phyloP scores from a whole-genome alignment of 2,113 vertebrate genomes.

The Microcebus jonahi region DNA sequence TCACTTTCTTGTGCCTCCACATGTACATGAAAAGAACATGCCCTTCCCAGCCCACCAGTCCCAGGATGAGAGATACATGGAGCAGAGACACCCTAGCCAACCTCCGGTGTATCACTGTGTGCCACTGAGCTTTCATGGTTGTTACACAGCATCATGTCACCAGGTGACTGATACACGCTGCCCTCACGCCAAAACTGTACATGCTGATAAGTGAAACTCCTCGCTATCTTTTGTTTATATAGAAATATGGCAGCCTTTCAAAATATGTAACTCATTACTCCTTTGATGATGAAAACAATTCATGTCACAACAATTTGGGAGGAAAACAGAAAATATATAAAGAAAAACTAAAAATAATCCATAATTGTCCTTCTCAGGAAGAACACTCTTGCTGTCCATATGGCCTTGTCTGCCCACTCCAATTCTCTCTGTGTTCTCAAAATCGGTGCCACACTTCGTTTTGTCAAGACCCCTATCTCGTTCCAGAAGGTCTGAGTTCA shows the following conservation, averaged over 20 bases:
- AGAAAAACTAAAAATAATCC: background rate
- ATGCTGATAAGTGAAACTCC: background rate
- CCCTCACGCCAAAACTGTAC: background rate
- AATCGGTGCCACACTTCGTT: background rate
- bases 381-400: background rate
- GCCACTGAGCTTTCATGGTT: background rate
- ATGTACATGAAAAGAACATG: background rate
- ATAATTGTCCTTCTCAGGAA: background rate
- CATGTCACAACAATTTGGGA: background rate
- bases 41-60: rapidly evolving
- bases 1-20: background rate
- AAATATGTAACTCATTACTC: background rate
- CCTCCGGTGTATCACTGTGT: rapidly evolving
- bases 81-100: background rate
- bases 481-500: background rate
- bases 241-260: background rate
- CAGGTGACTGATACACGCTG: background rate
- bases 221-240: background rate
- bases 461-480: background rate
- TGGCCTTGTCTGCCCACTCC: rapidly evolving
- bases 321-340: background rate
- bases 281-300: background rate
- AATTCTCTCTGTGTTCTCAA: background rate
- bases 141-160: background rate
- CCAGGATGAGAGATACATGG: too few species aligned